Conservation (phyloP, 2,888 invertebrate genomes). For the Cephus runcator region DNA sequence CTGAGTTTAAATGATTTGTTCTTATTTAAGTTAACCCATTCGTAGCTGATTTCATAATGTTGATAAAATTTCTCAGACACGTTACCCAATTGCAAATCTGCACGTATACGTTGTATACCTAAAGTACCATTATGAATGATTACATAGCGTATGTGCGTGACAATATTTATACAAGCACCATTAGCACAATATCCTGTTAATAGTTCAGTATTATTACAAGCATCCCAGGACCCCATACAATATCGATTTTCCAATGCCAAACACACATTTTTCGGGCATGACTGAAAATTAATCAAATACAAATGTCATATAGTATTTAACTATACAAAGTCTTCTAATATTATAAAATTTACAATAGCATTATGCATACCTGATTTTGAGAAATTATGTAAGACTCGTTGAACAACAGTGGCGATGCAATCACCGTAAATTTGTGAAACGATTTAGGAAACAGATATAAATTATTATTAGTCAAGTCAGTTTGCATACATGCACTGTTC, state of each 20-base stretch:
- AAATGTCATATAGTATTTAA: neutral
- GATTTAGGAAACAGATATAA: conserved; percentile 54
- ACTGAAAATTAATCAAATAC: conserved; percentile 24
- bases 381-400: conserved; percentile 33
- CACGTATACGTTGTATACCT: conserved; percentile 64
- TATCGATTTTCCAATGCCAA: conserved; percentile 39
- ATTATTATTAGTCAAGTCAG: conserved; percentile 59
- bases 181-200: conserved; percentile 41
- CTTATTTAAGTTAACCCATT: conserved; percentile 46
- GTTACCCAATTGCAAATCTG: conserved; percentile 62
- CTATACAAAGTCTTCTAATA: neutral
- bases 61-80: conserved; percentile 54
- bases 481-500: conserved; percentile 62
- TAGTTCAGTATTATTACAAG: conserved; percentile 39
- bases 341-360: neutral
- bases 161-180: conserved; percentile 58
- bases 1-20: conserved; percentile 65
- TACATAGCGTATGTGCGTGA: conserved; percentile 58
- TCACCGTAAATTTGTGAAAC: conserved; percentile 51
- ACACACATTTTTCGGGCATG: conserved; percentile 52
- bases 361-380: conserved; percentile 20
- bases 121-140: conserved; percentile 66
- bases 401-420: conserved; percentile 49
- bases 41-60: conserved; percentile 46
- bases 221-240: conserved; percentile 47